phyloP scores from a whole-genome alignment of 2,113 vertebrate genomes.

The Atherinomorus stipes region DNA sequence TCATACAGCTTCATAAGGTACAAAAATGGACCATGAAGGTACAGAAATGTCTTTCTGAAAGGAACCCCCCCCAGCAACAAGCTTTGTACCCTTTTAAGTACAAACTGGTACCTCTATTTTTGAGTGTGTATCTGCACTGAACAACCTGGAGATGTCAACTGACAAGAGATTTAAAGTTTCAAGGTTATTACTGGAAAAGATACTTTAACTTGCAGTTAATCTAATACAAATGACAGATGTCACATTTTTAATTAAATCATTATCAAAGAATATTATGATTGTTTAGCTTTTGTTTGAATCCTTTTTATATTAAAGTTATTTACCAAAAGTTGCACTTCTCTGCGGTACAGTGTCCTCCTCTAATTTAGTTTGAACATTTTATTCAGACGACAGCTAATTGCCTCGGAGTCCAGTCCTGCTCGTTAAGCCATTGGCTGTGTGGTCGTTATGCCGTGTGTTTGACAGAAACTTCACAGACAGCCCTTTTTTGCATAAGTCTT shows the following conservation, averaged over 20 bases:
- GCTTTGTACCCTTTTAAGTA: too few relatives aligned
- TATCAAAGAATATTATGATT: neutral
- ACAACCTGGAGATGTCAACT: fast-evolving
- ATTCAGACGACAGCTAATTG: slow-evolving; percentile 34
- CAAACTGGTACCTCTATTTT: too few relatives aligned
- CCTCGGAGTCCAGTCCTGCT: slow-evolving; percentile 1
- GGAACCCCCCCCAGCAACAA: too few relatives aligned
- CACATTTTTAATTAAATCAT: neutral
- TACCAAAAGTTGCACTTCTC: too few relatives aligned
- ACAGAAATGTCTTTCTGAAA: too few relatives aligned
- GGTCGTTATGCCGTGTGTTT: slow-evolving; percentile 21
- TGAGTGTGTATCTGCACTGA: too few relatives aligned
- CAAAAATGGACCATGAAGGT: too few relatives aligned
- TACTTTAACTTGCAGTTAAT: neutral
- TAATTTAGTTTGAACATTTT: slow-evolving; percentile 42
- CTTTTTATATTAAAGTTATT: neutral
- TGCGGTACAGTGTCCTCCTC: slow-evolving; percentile 6
- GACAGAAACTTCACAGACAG: slow-evolving; percentile 26
- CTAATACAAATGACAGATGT: neutral
- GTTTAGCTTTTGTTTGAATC: too few relatives aligned
- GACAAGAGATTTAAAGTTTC: neutral
- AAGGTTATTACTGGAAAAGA: neutral
- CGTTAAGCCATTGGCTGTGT: slow-evolving; percentile 35
- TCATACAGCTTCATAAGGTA: too few relatives aligned
- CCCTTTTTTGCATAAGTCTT: slow-evolving; percentile 58